Percentiles rank a stretch among this genome's conserved stretches.
These are phyloP conservation scores for Sycophaga agraensis DNA, from an alignment of 1,140 invertebrate genomes.

Conservation along the genomic window DNA sequence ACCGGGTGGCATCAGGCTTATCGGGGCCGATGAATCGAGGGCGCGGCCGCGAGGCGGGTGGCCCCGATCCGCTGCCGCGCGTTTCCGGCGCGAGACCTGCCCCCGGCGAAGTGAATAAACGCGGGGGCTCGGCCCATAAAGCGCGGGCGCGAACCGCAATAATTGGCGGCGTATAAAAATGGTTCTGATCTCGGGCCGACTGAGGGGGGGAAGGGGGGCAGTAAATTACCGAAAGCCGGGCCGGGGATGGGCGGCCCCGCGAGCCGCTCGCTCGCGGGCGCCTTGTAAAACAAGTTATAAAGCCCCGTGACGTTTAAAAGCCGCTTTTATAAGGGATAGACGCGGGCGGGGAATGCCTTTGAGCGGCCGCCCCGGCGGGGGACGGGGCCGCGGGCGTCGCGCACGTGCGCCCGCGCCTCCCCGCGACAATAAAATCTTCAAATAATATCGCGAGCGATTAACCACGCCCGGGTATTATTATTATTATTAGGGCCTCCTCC, in stretches of 20 bases:
- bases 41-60: no score
- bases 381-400: neutral
- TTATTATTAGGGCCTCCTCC: neutral
- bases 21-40: no score
- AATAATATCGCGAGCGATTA: slow-evolving; percentile 46
- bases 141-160: no score
- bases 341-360: slow-evolving; percentile 11
- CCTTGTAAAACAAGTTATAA: slow-evolving; percentile 23
- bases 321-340: slow-evolving; percentile 17
- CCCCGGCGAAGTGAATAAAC: no score
- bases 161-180: no score
- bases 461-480: neutral
- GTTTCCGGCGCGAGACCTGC: no score
- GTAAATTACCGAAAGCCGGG: slow-evolving; percentile 20
- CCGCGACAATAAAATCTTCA: slow-evolving; percentile 46
- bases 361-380: neutral
- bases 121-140: no score
- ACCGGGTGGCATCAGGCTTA: no score
- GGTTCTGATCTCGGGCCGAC: neutral
- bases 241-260: neutral
- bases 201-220: neutral
- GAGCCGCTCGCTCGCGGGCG: no score
- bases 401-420: neutral
- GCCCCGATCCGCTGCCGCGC: no score
- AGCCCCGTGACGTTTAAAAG: slow-evolving; percentile 20